Evolutionary conservation across 2,888 invertebrate genomes (phyloP).

Genomic region (Chydorus sphaericus): DNA sequence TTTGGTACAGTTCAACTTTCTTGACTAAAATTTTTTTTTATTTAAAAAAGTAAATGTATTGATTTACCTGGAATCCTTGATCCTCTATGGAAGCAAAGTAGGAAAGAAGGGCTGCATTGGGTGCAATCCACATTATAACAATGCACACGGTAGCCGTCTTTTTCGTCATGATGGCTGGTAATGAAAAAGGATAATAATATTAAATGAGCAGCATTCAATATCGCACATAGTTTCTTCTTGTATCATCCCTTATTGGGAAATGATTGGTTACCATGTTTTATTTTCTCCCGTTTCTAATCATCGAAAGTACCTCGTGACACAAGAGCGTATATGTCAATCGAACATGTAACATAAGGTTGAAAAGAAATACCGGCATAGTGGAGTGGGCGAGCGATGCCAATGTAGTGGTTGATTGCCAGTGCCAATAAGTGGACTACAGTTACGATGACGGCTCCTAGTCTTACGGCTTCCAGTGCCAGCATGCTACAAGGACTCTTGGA

Average conservation of each 20-base stretch:
- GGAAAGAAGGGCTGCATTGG: constrained; percentile 35
- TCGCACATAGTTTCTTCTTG: too few relatives aligned
- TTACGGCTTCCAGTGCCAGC: constrained; percentile 29
- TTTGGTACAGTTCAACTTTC: background rate
- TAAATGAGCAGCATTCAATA: background rate
- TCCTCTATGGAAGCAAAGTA: constrained; percentile 36
- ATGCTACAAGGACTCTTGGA: constrained; percentile 26
- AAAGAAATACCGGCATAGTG: constrained; percentile 35
- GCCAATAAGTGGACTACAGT: constrained; percentile 46
- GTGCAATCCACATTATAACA: constrained; percentile 40
- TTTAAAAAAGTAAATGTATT: background rate
- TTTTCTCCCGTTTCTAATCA: too few relatives aligned
- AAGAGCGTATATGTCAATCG: background rate
- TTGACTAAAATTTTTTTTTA: background rate
- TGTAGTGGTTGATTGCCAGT: constrained; percentile 48
- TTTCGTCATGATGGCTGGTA: constrained; percentile 38
- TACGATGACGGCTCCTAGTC: constrained; percentile 43
- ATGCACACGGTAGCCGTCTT: constrained; percentile 36
- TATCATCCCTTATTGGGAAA: too few relatives aligned
- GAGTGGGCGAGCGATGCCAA: constrained; percentile 45
- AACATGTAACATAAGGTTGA: too few relatives aligned
- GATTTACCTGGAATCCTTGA: constrained; percentile 30
- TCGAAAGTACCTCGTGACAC: background rate
- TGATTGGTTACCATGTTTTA: too few relatives aligned
- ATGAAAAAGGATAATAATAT: background rate